A percentile compares a stretch with the other conserved stretches of the same genome.
Evolutionary conservation across 2,113 vertebrate genomes (phyloP).

Genomic region (Capra hircus): DNA sequence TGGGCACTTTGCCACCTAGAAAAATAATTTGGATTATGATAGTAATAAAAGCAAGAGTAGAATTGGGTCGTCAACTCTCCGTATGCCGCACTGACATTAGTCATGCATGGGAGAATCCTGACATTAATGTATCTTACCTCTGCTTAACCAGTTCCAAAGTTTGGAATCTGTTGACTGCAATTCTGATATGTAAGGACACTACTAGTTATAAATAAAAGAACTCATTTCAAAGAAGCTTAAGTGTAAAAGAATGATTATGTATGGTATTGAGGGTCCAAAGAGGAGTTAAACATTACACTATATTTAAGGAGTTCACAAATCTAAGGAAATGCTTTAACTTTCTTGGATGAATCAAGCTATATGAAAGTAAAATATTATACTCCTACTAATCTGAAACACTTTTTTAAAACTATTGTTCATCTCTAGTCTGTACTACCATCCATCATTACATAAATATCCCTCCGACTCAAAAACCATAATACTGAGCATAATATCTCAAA

Average conservation of each 20-base stretch:
- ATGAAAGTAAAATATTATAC: not conserved
- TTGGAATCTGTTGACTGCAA: not conserved
- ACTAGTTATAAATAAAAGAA: not conserved
- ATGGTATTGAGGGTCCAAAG: not conserved
- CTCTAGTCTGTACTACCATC: not conserved
- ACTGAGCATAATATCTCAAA: not conserved
- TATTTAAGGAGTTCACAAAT: not conserved
- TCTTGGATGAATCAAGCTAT: not conserved
- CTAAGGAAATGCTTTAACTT: slow-evolving; percentile 1
- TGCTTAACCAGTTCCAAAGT: not conserved
- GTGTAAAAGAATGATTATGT: not conserved
- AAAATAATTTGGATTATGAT: not conserved
- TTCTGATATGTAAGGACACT: not conserved
- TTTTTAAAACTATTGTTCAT: not conserved
- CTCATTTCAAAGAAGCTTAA: not conserved
- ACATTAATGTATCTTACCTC: not conserved
- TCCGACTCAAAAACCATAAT: not conserved
- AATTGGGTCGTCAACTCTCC: not conserved
- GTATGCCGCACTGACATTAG: not conserved
- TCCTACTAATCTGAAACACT: not conserved
- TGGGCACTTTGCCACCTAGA: not conserved
- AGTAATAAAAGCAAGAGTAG: not conserved
- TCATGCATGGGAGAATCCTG: not conserved
- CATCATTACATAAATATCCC: not conserved
- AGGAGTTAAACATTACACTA: not conserved